Base-by-base conservation (phyloP, 2,113 vertebrate genomes). In the Cranoglanis bouderius region DNA sequence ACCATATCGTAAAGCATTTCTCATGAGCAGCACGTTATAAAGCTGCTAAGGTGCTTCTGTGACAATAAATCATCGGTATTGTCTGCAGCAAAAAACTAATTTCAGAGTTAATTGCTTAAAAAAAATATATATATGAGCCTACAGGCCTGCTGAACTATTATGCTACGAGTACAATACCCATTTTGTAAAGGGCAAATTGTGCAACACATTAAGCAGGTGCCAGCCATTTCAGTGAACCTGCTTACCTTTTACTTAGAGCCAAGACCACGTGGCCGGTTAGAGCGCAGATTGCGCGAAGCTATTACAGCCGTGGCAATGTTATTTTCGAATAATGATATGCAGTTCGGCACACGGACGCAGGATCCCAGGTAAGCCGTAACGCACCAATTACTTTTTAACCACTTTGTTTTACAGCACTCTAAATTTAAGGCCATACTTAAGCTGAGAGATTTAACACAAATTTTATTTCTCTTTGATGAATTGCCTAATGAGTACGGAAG, bases 321-420 rank as follows among this genome's bases (percentile, higher is more conserved):
- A 82, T 82, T 70, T 72, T 43, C 7, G 12, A 70, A 82, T 72
- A 55, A 87, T 6, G 49, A 70, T 82, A 55, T 57, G 77, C 59
- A 12, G 59, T 55, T 84, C 77, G 81, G 87, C 87, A 61, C 35
- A 10, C 2, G 38, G 67, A 61, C 49, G 70, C 81, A 63, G 78
- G 38, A 84, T 75, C 82, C 53, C 82, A 75, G 49, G 86, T 40
- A 67, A 70, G 86, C 86, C 4, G 12, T 29, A 82, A 85, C 57
- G 21, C 84, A 78, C 57, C 86, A 87, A 91, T 91, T 88, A 84
- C 84, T 86, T 88, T 91, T 91, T 88, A 88, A 88, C 82, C 85
- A 55, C 67, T n/a, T 80, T 59, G 70, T 72, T 90, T 91, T 83
- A 85, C 72, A 21, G 63, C 75, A 35, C 88, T 74, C 81, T 89